Evolutionary conservation across 1,140 invertebrate genomes (phyloP).

Genomic region (Drosophila paulistorum): DNA sequence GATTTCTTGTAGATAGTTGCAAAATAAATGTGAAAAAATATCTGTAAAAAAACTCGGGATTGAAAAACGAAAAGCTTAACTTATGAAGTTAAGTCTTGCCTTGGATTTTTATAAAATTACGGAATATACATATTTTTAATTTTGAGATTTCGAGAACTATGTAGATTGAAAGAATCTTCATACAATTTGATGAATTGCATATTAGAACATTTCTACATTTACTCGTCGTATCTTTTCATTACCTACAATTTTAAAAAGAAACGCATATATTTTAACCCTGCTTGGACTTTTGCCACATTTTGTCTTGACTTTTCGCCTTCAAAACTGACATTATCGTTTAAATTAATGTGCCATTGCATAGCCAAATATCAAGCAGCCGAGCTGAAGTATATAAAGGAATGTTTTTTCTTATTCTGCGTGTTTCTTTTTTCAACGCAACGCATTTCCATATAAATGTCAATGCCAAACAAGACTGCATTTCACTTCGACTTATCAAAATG

Average conservation of each 20-base stretch:
- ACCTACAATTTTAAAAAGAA: not conserved
- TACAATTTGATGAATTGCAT: no score
- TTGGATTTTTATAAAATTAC: no score
- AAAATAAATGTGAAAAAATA: not conserved
- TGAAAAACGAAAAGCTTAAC: no score
- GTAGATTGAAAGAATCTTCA: no score
- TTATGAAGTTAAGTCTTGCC: no score
- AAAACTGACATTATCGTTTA: slow-evolving; percentile 1
- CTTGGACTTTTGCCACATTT: not conserved
- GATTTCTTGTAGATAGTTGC: not conserved
- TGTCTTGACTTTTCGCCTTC: not conserved
- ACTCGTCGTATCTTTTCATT: no score
- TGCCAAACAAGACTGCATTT: slow-evolving; percentile 51
- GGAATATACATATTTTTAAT: no score
- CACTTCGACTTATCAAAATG: not conserved
- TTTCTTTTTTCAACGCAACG: slow-evolving; percentile 27
- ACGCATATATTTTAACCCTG: not conserved
- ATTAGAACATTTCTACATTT: no score
- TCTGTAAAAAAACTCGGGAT: no score
- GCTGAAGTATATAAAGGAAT: not conserved
- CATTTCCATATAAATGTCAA: slow-evolving; percentile 48
- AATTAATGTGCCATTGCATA: not conserved
- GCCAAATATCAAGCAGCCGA: not conserved
- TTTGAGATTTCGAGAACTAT: no score
- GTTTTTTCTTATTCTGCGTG: not conserved